Conservation (phyloP, 2,113 vertebrate genomes). For the Ictalurus furcatus region DNA sequence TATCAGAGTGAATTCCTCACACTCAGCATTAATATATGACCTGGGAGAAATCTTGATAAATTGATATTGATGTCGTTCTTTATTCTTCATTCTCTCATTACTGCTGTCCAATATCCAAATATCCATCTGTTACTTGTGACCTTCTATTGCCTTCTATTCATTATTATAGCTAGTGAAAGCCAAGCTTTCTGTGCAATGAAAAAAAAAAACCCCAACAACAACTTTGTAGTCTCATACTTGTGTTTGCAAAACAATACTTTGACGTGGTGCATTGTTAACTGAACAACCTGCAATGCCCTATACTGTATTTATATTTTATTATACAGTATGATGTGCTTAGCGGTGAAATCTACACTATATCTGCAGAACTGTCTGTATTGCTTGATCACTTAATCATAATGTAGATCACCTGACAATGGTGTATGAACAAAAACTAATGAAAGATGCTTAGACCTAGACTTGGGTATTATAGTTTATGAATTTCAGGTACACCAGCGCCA, state of each 20-base stretch:
- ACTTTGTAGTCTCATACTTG: neutral
- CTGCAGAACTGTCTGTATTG: neutral
- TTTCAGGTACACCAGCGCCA: neutral
- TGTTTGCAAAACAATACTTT: constrained; percentile 3
- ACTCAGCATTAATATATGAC: neutral
- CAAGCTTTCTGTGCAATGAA: neutral
- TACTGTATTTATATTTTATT: neutral
- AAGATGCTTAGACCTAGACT: neutral
- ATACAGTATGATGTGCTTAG: neutral
- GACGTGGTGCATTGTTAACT: neutral
- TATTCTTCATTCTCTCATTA: neutral
- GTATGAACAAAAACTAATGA: neutral
- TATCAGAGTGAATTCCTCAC: neutral
- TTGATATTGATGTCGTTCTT: neutral
- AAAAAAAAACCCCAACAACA: neutral
- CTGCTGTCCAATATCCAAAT: neutral
- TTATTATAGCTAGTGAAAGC: constrained; percentile 5
- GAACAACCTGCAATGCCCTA: neutral
- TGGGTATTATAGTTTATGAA: neutral
- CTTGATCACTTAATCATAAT: neutral
- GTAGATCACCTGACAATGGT: neutral
- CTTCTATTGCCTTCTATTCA: constrained; percentile 10
- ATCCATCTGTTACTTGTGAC: neutral
- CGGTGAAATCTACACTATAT: neutral
- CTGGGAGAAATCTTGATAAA: constrained; percentile 4